Conservation (phyloP, 2,797 vertebrate species). For the Muscicapa striata region DNA sequence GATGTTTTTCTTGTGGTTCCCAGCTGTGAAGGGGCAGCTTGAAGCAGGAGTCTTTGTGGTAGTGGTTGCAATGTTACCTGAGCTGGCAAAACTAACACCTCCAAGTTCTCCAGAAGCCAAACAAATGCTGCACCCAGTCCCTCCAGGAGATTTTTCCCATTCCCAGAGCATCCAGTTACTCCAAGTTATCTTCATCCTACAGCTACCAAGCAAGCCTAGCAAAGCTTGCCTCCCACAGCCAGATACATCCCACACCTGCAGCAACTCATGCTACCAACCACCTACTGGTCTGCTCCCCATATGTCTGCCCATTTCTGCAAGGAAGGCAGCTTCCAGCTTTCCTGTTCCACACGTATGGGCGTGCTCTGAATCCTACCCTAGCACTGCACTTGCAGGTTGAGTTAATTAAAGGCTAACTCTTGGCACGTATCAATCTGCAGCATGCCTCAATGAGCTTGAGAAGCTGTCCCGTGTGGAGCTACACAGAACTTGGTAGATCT, state of each 20-base stretch:
- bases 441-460: neutral
- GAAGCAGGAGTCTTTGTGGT: neutral
- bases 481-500: neutral
- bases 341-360: neutral
- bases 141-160: neutral
- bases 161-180: neutral
- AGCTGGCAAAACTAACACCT: neutral
- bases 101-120: neutral
- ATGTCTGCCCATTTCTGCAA: constrained; percentile 37
- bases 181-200: constrained; percentile 23
- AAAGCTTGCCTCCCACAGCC: constrained; percentile 29
- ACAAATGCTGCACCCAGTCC: neutral
- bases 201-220: neutral
- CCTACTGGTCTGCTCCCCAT: constrained; percentile 31
- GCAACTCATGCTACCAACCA: constrained; percentile 17
- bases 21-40: neutral
- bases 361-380: neutral
- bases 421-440: neutral
- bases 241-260: constrained; percentile 47
- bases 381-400: neutral
- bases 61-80: neutral
- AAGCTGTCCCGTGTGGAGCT: neutral
- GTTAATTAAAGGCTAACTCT: constrained; percentile 25
- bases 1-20: neutral
- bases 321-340: neutral